Base-by-base conservation (phyloP, 2,797 vertebrate genomes). In the Lemur catta region DNA sequence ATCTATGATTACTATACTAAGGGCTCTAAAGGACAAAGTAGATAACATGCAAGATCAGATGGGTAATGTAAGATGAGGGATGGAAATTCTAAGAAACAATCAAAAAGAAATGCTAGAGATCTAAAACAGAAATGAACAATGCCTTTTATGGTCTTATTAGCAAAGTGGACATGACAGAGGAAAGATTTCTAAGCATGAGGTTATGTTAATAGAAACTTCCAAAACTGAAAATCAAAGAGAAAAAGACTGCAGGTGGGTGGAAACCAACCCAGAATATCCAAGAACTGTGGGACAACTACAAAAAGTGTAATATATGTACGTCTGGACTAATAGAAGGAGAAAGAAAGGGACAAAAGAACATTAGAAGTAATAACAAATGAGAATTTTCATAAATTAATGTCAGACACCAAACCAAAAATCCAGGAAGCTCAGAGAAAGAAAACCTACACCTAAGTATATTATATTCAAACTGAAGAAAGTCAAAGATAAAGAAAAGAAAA, bases 191-290 rank as follows among this genome's bases (percentile, higher is more conserved):
- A 55, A 72, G 78, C 61, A 57, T 84, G 61, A 63, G 57, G 43
- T 78, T 95, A 82, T 61, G 38, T 76, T 92, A 92, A 84, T 43
- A 92, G 94, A 89, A 84, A 95, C 59, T 89, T 93, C 52, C 43
- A 18, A 84, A 89, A 78, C 71, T 35, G 50, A 52, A 82, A 92
- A 76, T 69, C 35, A 76, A 84, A 95, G 46, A 33, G 43, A 50
- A 52, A 63, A 61, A 5, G 5, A n/a, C 13, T 7, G 35, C 14
- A 14, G 48, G 48, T 50, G 4, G 48, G 14, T 14, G 48, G 48
- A 50, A 50, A 17, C 48, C 48, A 50, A 50, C 14, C 50, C 50
- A 52, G 50, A 17, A 52, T 91, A 72, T 22, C 9, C 17, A 43
- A 93, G 61, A 93, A 72, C 52, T 28, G 33, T 10, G 30, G 20